These are phyloP conservation scores for Thermophis baileyi DNA, from an alignment of 2,113 vertebrate genomes.

Conservation along the genomic window DNA sequence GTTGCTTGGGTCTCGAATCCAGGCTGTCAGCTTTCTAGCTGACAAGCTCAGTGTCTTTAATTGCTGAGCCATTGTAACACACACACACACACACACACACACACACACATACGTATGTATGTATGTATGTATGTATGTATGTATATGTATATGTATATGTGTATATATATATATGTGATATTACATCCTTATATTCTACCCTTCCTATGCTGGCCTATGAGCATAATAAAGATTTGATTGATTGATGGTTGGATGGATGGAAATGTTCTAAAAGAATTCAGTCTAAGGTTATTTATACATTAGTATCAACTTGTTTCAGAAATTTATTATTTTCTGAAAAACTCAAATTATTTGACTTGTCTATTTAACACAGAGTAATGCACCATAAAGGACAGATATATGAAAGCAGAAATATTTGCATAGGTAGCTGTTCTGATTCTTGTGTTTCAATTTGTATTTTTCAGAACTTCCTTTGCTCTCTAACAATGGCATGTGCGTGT, in stretches of 20 bases:
- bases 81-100: too few relatives aligned
- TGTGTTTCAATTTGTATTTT: neutral
- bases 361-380: neutral
- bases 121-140: too few relatives aligned
- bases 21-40: too few relatives aligned
- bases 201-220: neutral
- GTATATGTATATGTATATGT: accelerated
- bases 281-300: neutral
- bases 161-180: too few relatives aligned
- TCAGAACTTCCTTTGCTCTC: neutral
- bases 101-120: too few relatives aligned
- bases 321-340: neutral
- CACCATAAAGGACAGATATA: neutral
- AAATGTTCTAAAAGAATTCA: neutral
- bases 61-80: too few relatives aligned
- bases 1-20: too few relatives aligned
- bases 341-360: neutral
- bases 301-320: neutral
- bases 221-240: neutral
- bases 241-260: neutral
- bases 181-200: neutral
- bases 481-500: neutral
- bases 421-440: neutral
- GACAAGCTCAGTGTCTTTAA: too few relatives aligned
- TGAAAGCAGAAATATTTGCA: neutral